Base-by-base conservation (phyloP, 2,888 invertebrate genomes). In the Heteropelma amictum region DNA sequence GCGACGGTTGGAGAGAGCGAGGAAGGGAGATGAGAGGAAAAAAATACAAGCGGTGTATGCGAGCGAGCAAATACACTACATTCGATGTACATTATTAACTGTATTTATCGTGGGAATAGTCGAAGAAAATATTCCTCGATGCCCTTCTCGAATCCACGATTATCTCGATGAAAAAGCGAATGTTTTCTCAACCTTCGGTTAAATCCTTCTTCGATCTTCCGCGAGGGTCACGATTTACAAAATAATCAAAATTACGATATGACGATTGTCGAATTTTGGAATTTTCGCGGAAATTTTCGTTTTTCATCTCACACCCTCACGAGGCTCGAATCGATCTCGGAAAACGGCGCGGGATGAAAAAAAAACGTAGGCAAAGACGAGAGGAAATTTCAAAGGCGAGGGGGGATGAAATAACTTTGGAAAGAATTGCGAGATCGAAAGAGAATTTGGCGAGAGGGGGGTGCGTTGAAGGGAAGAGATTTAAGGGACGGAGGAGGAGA, bases 381-480 rank as follows among this genome's bases (percentile, higher is more conserved):
- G 71, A 69, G 76, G 77, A 65, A 77, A 74, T 67, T 35, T 47
- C 69, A 74, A 67, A 75, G 77, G 69, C 72, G 28, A 45, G 33
- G 14, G 26, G 47, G 65, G 45, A 33, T 30, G 65, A 67, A 56
- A 19, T 49, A 28, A 49, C 49, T 38, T 49, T 38, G 26, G 58
- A 33, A 53, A 70, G 63, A 73, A 72, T 35, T 69, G 61, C 64
- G 63, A 74, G 49, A 40, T 63, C 49, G 63, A 26, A 38, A 51
- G 38, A 51, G 63, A 38, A 51, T 51, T 23, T 21, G 38, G 67
- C 14, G n/a, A 26, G 8, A 7, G 42, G 10, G 42, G 42, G 10
- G 42, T 19, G 42, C 3, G 42, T 23, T 10, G n/a, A 12, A 21
- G 47, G n/a, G 47, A n/a, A 35, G 42, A 68, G 19, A 74, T 2